A percentile compares a stretch with the other conserved stretches of the same genome.
phyloP scores from a whole-genome alignment of 1,140 invertebrate species.

The Bombus breviceps region DNA sequence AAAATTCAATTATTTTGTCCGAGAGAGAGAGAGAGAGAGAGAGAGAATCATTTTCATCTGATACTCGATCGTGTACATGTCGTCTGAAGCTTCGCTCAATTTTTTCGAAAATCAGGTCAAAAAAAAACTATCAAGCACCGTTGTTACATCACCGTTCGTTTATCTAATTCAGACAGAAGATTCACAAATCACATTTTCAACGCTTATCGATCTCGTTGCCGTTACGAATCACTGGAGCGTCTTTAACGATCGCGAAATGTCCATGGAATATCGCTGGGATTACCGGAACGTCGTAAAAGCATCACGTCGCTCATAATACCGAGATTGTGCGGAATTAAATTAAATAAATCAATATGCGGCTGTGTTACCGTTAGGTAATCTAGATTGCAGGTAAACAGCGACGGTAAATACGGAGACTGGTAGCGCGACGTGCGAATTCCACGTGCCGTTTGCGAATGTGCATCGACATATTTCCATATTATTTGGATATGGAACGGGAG shows the following conservation, averaged over 20 bases:
- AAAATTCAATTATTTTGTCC: too few relatives aligned
- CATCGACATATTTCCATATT: slow-evolving; percentile 44
- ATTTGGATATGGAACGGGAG: slow-evolving; percentile 2
- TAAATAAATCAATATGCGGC: slow-evolving; percentile 40
- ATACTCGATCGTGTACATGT: too few relatives aligned
- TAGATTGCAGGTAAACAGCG: slow-evolving; percentile 21
- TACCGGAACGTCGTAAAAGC: neutral
- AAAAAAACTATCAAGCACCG: too few relatives aligned
- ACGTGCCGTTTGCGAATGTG: neutral
- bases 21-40: too few relatives aligned
- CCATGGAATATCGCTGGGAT: neutral
- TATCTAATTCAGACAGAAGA: neutral
- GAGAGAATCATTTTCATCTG: too few relatives aligned
- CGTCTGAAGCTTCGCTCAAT: too few relatives aligned
- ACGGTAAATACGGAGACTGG: slow-evolving; percentile 25
- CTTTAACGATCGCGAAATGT: neutral
- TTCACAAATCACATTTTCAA: neutral
- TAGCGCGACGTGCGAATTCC: neutral
- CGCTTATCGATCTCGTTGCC: neutral
- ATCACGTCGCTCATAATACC: slow-evolving; percentile 26
- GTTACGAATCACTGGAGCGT: neutral
- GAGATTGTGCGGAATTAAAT: slow-evolving; percentile 34
- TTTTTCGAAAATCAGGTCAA: too few relatives aligned
- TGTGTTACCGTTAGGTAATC: slow-evolving; percentile 24
- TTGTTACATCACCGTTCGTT: too few relatives aligned